Evolutionary conservation across 1,140 invertebrate species (phyloP).

Genomic region (Antheraea pernyi): DNA sequence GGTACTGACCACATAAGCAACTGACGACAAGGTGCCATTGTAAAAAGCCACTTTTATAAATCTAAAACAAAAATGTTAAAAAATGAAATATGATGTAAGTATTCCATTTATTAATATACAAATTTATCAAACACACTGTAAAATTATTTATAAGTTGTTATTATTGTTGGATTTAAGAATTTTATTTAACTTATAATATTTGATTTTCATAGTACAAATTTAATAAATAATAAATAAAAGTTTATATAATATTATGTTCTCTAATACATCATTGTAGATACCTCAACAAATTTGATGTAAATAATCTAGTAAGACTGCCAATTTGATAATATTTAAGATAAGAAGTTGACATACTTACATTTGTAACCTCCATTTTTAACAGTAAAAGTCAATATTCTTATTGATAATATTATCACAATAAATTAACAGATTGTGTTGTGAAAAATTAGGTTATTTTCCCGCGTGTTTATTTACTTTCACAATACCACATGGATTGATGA

Average conservation of each 20-base stretch:
- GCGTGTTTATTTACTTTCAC: slow-evolving; percentile 34
- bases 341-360: slow-evolving; percentile 39
- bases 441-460: slow-evolving; percentile 36
- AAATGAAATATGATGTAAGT: too few relatives aligned
- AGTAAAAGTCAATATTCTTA: slow-evolving; percentile 16
- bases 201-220: background rate
- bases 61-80: slow-evolving; percentile 51
- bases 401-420: slow-evolving; percentile 17
- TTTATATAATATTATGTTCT: too few relatives aligned
- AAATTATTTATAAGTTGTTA: background rate
- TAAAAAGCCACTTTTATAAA: slow-evolving; percentile 77
- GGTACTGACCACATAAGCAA: slow-evolving; percentile 81
- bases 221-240: too few relatives aligned
- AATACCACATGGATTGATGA: background rate
- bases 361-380: slow-evolving; percentile 29
- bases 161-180: background rate
- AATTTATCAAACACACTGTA: too few relatives aligned
- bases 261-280: background rate
- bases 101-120: too few relatives aligned
- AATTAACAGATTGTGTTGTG: slow-evolving; percentile 3
- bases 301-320: slow-evolving; percentile 9
- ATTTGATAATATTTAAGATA: slow-evolving; percentile 34
- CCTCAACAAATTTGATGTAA: background rate
- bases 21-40: slow-evolving; percentile 80
- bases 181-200: background rate